Conservation (phyloP, 2,888 invertebrate species). For the Plagodis dolabraria region DNA sequence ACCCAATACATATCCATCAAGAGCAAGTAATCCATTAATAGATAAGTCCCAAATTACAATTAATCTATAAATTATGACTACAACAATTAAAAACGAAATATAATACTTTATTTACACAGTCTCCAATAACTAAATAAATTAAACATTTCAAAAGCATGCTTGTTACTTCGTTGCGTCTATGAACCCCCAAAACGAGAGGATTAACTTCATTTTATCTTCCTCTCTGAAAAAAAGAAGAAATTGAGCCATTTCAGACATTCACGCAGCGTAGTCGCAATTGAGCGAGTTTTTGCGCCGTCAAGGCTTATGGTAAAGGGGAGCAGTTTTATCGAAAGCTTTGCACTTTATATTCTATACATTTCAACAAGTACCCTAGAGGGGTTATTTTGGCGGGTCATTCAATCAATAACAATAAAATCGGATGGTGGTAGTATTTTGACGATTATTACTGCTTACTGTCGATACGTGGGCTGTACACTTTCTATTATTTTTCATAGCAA, state of each 20-base stretch:
- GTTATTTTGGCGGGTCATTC: slow-evolving; percentile 35
- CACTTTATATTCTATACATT: slow-evolving; percentile 38
- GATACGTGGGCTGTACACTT: slow-evolving; percentile 17
- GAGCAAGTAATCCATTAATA: too few species aligned
- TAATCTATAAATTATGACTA: too few species aligned
- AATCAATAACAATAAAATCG: slow-evolving; percentile 42
- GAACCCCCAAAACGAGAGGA: slow-evolving; percentile 18
- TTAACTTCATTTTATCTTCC: slow-evolving; percentile 26
- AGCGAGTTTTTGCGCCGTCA: slow-evolving; percentile 32
- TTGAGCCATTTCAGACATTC: slow-evolving; percentile 31
- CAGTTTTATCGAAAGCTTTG: slow-evolving; percentile 36
- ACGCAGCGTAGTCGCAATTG: slow-evolving; percentile 28
- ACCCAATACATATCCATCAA: too few species aligned
- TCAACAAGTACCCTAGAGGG: slow-evolving; percentile 34
- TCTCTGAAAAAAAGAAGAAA: slow-evolving; percentile 25
- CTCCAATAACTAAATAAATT: too few species aligned
- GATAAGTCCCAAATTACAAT: too few species aligned
- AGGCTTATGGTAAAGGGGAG: slow-evolving; percentile 34
- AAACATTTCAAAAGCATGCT: not conserved
- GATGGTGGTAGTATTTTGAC: slow-evolving; percentile 31
- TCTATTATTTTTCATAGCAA: slow-evolving; percentile 2
- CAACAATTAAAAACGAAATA: too few species aligned
- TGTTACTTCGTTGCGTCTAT: slow-evolving; percentile 12
- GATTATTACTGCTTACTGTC: slow-evolving; percentile 30
- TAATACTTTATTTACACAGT: too few species aligned